Conservation (phyloP, 1,140 invertebrate genomes). For the Chymomyza costata region DNA sequence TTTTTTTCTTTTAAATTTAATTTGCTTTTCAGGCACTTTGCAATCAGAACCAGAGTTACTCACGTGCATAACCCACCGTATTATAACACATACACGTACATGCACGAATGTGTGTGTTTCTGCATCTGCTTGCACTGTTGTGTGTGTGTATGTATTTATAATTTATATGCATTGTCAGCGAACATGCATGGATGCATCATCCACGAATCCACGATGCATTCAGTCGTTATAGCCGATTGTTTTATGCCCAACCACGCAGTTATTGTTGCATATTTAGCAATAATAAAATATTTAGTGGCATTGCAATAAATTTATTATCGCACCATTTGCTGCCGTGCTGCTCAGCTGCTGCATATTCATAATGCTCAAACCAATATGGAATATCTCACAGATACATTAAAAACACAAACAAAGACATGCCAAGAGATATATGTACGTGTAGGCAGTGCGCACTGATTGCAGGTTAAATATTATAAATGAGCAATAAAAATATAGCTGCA, state of each 20-base stretch:
- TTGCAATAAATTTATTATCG: constrained; percentile 70
- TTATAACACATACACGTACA: not conserved
- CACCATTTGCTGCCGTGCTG: constrained; percentile 1
- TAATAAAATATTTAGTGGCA: constrained; percentile 72
- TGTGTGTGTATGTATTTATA: constrained; percentile 61
- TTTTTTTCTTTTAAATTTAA: constrained; percentile 3
- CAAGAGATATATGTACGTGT: not conserved
- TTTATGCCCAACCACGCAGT: constrained; percentile 49
- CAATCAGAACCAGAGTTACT: too few relatives aligned
- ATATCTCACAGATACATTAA: constrained; percentile 1
- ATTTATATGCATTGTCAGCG: constrained; percentile 68
- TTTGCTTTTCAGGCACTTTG: too few relatives aligned
- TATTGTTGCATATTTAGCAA: constrained; percentile 71
- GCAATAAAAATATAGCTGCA: constrained; percentile 40
- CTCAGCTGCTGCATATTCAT: too few relatives aligned
- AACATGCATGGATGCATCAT: constrained; percentile 12
- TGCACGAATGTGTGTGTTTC: constrained; percentile 28
- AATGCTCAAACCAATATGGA: too few relatives aligned
- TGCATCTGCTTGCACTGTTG: too few relatives aligned
- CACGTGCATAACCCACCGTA: not conserved
- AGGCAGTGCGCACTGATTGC: constrained; percentile 13
- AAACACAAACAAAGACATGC: constrained; percentile 2
- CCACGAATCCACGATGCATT: constrained; percentile 45
- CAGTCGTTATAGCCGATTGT: constrained; percentile 62
- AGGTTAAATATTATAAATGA: constrained; percentile 51